Conservation (phyloP, 2,113 vertebrate genomes). For the Capreolus pygargus region DNA sequence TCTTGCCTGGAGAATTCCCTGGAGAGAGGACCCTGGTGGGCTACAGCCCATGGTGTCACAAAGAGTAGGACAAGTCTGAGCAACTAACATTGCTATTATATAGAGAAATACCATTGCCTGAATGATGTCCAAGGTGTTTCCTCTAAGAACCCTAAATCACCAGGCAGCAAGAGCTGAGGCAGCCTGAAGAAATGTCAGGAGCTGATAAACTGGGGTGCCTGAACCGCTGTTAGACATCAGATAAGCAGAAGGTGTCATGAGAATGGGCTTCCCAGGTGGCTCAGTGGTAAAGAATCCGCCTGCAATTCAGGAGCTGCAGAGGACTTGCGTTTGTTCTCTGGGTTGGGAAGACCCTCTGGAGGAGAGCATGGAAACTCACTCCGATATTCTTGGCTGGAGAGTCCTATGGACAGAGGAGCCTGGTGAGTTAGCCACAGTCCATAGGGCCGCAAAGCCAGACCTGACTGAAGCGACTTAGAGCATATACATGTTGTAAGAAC, state of each 20-base stretch:
- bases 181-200: neutral
- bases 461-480: neutral
- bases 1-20: neutral
- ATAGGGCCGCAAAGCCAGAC: neutral
- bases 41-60: neutral
- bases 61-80: neutral
- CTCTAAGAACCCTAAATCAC: neutral
- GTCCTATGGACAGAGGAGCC: neutral
- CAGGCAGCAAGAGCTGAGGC: neutral
- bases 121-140: neutral
- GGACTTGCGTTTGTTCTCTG: neutral
- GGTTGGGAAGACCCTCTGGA: neutral
- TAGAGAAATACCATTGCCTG: neutral
- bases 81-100: neutral
- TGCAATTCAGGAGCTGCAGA: neutral
- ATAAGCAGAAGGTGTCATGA: constrained; percentile 4
- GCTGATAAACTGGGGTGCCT: neutral
- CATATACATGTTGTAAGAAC: neutral
- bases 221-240: neutral
- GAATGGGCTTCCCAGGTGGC: neutral
- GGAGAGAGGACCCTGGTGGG: neutral
- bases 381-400: neutral
- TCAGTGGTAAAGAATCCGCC: neutral
- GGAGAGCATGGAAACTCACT: neutral
- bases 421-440: neutral